Percentiles rank a stretch among this genome's conserved stretches.
Conservation (phyloP, 2,113 vertebrate genomes). For the Chaetops frenatus region DNA sequence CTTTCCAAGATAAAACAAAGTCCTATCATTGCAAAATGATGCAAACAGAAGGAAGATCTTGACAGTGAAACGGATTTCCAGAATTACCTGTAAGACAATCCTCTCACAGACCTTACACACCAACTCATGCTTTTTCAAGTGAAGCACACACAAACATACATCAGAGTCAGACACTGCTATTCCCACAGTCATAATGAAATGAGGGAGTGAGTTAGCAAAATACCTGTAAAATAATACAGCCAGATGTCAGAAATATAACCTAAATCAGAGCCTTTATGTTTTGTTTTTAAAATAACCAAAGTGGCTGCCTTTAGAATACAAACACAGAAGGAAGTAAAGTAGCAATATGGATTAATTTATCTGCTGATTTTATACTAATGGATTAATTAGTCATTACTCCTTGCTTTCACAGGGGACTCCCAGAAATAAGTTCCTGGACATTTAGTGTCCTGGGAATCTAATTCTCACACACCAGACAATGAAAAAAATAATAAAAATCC, state of each 20-base stretch:
- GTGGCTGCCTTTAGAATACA: background rate
- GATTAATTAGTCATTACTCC: background rate
- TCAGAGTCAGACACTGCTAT: background rate
- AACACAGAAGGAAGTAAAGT: background rate
- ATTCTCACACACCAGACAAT: background rate
- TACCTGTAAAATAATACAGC: background rate
- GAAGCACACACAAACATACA: background rate
- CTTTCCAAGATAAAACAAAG: background rate
- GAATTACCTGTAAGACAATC: background rate
- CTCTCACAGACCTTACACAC: background rate
- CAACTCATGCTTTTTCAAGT: background rate
- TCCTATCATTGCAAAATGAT: background rate
- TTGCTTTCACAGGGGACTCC: background rate
- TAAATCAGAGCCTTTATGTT: background rate
- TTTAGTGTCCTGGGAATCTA: background rate
- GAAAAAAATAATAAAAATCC: background rate
- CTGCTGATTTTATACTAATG: background rate
- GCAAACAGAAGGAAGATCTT: background rate
- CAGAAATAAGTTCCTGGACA: background rate
- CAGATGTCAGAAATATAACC: background rate
- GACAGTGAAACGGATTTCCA: background rate
- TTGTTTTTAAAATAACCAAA: background rate
- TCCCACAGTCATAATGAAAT: background rate
- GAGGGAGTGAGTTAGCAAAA: background rate
- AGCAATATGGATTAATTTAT: background rate